Base-by-base conservation (phyloP, 1,140 invertebrate genomes). In the Sinella curviseta region DNA sequence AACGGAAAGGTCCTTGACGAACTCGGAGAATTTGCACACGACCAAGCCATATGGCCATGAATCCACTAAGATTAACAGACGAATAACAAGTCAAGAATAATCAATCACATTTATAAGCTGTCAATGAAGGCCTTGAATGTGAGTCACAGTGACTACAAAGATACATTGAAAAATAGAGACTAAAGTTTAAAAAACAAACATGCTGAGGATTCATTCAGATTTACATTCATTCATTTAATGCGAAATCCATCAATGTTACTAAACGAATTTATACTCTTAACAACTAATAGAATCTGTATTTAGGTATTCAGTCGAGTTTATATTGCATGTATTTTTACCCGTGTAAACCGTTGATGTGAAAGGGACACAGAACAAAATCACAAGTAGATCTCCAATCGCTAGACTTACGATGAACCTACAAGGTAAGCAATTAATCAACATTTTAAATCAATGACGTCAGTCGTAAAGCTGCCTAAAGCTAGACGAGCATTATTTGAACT, bases 301-400 rank as follows among this genome's bases (percentile, higher is more conserved):
- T 48, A 48, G 39, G 17, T 48, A 17, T 48, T 48, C 17, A 48
- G 39, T 17, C 4, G 17, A 48, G 17, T 48, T 48, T 17, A 17
- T 4, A 8, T 48, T 48, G n/a, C n/a, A 48, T 48, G 17, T 8
- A 17, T 60, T 12, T 24, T 70, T 70, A 70, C 65, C 65, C 0
- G 87, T 87, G 85, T 88, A 90, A 3, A 89, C 83, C 0, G 86
- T 87, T 34, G 86, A 85, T 0, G 86, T 86, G 81, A 90, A 88
- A 16, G 89, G 89, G 54, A 89, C 88, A 0, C 88, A 87, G 35
- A 88, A 84, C 0, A 89, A 79, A 17, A 90, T 86, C n/a, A 90
- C 84, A 1, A 89, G 82, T 17, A 90, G 84, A 84, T 90, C 89
- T 1, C 89, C 89, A 2, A 88, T 78, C 0, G 89, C 87, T 74